phyloP scores from a whole-genome alignment of 2,113 vertebrate genomes.

The Chloropsis cyanopogon region DNA sequence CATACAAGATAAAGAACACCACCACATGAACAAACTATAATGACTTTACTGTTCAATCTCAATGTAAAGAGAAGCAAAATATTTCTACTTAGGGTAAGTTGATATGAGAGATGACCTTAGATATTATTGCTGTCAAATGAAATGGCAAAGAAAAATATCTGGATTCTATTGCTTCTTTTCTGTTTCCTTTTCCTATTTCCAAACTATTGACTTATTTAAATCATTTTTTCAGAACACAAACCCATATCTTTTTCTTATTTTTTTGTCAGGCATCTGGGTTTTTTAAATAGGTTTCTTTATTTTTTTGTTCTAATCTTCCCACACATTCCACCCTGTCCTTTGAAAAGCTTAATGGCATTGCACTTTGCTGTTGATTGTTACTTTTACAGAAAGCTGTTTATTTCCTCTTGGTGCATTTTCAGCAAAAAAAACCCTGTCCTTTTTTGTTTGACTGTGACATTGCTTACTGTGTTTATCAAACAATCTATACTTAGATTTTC shows the following conservation, averaged over 20 bases:
- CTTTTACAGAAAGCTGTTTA: slow-evolving; percentile 10
- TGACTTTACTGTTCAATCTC: neutral
- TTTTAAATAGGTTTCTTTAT: slow-evolving; percentile 22
- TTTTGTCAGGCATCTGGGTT: slow-evolving; percentile 4
- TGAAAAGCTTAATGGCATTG: slow-evolving; percentile 25
- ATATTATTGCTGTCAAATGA: neutral
- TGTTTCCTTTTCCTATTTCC: neutral
- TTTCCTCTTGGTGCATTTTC: slow-evolving; percentile 16
- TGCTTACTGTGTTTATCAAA: neutral
- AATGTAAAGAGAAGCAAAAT: neutral
- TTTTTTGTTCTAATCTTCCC: slow-evolving; percentile 30
- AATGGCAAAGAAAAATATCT: neutral
- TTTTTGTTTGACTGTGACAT: neutral
- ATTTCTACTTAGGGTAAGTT: neutral
- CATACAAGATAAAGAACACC: neutral
- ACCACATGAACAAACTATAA: neutral
- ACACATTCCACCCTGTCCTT: slow-evolving; percentile 1
- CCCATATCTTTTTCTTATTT: neutral
- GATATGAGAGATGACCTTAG: neutral
- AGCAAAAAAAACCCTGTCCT: neutral
- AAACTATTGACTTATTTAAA: slow-evolving; percentile 44
- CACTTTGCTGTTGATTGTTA: slow-evolving; percentile 24
- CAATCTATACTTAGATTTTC: neutral
- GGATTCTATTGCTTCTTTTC: neutral
- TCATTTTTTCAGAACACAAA: neutral